Evolutionary conservation across 2,113 vertebrate species (phyloP), one percentile per base, ranked within the genome.

Genomic region (Benitochromis conjunctus): DNA sequence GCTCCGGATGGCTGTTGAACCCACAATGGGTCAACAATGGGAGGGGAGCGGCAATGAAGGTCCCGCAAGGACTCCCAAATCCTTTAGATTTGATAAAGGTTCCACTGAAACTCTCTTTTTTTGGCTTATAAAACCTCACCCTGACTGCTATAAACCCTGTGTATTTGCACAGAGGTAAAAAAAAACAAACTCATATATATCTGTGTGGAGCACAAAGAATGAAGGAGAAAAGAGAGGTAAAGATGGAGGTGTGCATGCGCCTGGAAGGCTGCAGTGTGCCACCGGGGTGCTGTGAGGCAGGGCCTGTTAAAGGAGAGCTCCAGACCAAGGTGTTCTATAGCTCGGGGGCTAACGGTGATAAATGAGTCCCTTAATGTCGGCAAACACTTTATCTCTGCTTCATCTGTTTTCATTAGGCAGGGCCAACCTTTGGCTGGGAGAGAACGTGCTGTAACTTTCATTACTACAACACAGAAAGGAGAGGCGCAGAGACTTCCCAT

Each of bases 371-470:
- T 95, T 97, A 96, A 97, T 96, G 95, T 94, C 95, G 90, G 95
- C 95, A 96, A 97, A 96, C 96, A 96, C 95, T 95, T 96, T 96
- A 96, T 96, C 96, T 96, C 96, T 96, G 96, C 95, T 96, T 96
- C 96, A 96, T 97, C 96, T 96, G 96, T 96, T 97, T 96, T 96
- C 96, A 97, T 97, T 97, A 97, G 95, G 93, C 93, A 92, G 95
- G 92, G 88, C 90, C 94, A 95, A 95, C 95, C 95, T 96, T 96
- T 96, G 95, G 94, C 94, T 95, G 93, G 94, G 88, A 87, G 84
- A 76, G 95, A 96, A 95, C 93, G 94, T 95, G 95, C 94, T 87
- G 93, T 91, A 93, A 94, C 95, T 95, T 94, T 94, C 90, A 89
- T 93, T 94, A 95, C 93, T 78, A 88, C 91, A 79, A 92, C 92